Evolutionary conservation across 2,888 invertebrate genomes (phyloP), one percentile per base, ranked within the genome.

Genomic region (Embidobia sp.): DNA sequence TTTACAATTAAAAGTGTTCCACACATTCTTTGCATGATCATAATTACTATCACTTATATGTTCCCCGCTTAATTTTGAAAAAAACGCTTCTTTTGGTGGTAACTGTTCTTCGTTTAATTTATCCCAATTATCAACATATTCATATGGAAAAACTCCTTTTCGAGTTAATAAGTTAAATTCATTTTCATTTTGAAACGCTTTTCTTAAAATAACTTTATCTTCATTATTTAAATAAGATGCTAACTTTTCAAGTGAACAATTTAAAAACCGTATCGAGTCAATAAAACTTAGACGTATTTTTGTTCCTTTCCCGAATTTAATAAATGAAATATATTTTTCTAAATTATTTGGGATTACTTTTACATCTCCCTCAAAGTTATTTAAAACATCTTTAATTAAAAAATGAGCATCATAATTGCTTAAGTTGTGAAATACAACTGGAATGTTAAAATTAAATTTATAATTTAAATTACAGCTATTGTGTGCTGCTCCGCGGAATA

Each of bases 131-230:
- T 83, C 76, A 8, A 86, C 22, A 55, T 83, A 86, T 7, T 85
- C 81, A 73, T 86, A 85, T 5, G 85, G 85, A 70, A 22, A 86
- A 10, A 86, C 75, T 1, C 84, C 84, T 69, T 85, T 86, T 19
- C 78, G 40, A 0, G 22, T 70, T 33, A 70, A 51, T 59, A 51
- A 61, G 51, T 44, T 49, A 61, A 70, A 59, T 49, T 69, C 22
- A 8, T 16, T n/a, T 37, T 8, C 26, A 8, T 48, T 35, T 33
- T 19, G 4, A 35, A 16, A 61, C 18, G 33, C 13, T 13, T 15
- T 22, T 19, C 0, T 29, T 42, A 49, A 49, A n/a, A 64, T 64
- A 22, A n/a, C 13, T 29, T 51, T 51, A 7, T 22, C 26, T 19
- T 37, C 7, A 33, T 66, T 33, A 4, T 40, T 6, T 33, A 72